phyloP scores from a whole-genome alignment of 2,113 vertebrate genomes.

The Spea multiplicata region DNA sequence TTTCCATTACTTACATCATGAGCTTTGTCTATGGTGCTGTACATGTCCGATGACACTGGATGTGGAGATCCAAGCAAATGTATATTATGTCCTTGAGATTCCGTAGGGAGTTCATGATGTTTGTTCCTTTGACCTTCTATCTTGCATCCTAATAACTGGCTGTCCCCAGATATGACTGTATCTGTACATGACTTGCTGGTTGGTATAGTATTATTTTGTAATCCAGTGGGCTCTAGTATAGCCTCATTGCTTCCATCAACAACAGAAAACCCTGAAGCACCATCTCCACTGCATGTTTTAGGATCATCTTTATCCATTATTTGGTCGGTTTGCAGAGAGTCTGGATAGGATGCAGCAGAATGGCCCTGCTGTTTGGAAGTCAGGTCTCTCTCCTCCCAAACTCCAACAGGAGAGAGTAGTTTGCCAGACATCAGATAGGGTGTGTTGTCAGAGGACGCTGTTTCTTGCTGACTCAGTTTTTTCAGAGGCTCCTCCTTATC shows the following conservation, averaged over 20 bases:
- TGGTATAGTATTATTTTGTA: not conserved
- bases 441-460: slow-evolving; percentile 18
- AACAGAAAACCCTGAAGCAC: not conserved
- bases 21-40: not conserved
- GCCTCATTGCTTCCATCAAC: not conserved
- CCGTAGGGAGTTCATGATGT: not conserved
- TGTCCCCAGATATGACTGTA: not conserved
- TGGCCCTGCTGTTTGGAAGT: not conserved
- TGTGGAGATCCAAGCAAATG: too few species aligned
- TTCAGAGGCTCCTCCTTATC: slow-evolving; percentile 13
- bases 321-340: not conserved
- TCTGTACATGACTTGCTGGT: not conserved
- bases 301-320: not conserved
- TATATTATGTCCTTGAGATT: not conserved
- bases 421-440: slow-evolving; percentile 11
- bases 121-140: not conserved
- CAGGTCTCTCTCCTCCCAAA: not conserved
- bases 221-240: not conserved
- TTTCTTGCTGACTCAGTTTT: slow-evolving; percentile 30
- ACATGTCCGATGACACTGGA: not conserved
- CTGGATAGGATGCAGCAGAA: not conserved
- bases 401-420: not conserved
- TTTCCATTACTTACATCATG: not conserved
- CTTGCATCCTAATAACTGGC: not conserved
- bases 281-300: not conserved